These are phyloP conservation scores for Orthosia cruda DNA, from an alignment of 2,888 invertebrate species.

Conservation along the genomic window DNA sequence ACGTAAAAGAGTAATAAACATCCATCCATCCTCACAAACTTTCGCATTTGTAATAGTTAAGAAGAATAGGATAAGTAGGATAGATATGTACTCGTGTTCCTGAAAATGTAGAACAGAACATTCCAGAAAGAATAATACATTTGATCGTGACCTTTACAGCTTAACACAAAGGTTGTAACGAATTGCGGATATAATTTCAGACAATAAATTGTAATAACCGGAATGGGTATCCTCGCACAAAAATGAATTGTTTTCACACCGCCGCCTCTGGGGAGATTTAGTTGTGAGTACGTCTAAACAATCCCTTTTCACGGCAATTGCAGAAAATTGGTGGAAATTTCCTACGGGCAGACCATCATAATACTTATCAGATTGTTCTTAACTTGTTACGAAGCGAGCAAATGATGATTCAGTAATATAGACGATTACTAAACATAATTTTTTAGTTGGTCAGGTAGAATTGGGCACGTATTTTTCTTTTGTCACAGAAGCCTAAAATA, in stretches of 20 bases:
- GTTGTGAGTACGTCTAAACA: conserved; percentile 72
- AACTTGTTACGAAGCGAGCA: conserved; percentile 17
- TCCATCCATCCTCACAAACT: too few relatives aligned
- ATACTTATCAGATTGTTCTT: conserved; percentile 62
- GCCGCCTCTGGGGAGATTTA: conserved; percentile 61
- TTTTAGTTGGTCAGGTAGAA: too few relatives aligned
- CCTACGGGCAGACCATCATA: conserved; percentile 72
- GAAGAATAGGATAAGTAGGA: too few relatives aligned
- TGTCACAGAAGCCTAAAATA: too few relatives aligned
- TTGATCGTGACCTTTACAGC: conserved; percentile 32
- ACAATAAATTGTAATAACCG: conserved; percentile 46
- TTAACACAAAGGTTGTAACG: conserved; percentile 48
- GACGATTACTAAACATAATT: too few relatives aligned
- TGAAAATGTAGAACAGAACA: neutral
- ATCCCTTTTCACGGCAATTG: conserved; percentile 67
- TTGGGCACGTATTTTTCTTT: too few relatives aligned
- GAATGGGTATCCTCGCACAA: conserved; percentile 40
- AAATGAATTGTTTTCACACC: conserved; percentile 59
- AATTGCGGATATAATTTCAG: conserved; percentile 52
- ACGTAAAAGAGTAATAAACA: too few relatives aligned
- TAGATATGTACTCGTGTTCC: neutral
- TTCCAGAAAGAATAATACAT: conserved; percentile 9
- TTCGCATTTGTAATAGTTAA: too few relatives aligned
- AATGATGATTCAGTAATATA: conserved; percentile 1
- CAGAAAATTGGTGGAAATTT: conserved; percentile 71